A percentile compares a stretch with the other conserved stretches of the same genome.
Evolutionary conservation across 2,888 invertebrate species (phyloP).

Genomic region (Strigamia maritima): DNA sequence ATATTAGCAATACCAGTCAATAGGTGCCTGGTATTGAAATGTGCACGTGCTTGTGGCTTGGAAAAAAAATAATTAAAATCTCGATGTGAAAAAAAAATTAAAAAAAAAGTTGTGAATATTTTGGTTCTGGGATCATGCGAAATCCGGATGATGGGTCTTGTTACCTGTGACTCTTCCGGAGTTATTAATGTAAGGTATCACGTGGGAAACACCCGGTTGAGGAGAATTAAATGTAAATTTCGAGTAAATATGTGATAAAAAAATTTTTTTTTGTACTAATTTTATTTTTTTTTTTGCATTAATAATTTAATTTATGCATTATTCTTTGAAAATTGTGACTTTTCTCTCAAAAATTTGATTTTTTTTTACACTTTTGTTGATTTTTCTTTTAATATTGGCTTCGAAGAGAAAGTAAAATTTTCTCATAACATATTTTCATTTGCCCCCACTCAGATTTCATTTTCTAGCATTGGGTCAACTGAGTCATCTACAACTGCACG

Average conservation of each 20-base stretch:
- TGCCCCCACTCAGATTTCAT: background rate
- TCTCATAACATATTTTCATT: background rate
- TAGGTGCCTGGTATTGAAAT: background rate
- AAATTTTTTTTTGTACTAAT: too few relatives aligned
- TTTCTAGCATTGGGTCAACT: background rate
- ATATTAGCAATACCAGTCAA: slow-evolving; percentile 6
- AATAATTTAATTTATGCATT: too few relatives aligned
- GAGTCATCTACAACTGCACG: slow-evolving; percentile 1
- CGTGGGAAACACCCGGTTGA: background rate
- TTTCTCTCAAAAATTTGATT: too few relatives aligned
- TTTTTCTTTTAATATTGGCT: too few relatives aligned
- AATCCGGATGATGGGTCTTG: background rate
- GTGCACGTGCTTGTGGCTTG: background rate
- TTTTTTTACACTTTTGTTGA: too few relatives aligned
- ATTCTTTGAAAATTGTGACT: too few relatives aligned
- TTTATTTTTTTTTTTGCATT: too few relatives aligned
- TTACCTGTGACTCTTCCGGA: background rate
- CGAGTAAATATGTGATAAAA: background rate
- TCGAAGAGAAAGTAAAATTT: too few relatives aligned
- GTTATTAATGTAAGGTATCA: background rate
- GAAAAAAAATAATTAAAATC: background rate
- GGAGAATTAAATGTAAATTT: background rate
- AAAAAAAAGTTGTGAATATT: background rate
- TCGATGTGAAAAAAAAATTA: background rate
- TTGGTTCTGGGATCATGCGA: background rate